phyloP scores from a whole-genome alignment of 1,140 invertebrate species.

The Drosophila ercepeae region DNA sequence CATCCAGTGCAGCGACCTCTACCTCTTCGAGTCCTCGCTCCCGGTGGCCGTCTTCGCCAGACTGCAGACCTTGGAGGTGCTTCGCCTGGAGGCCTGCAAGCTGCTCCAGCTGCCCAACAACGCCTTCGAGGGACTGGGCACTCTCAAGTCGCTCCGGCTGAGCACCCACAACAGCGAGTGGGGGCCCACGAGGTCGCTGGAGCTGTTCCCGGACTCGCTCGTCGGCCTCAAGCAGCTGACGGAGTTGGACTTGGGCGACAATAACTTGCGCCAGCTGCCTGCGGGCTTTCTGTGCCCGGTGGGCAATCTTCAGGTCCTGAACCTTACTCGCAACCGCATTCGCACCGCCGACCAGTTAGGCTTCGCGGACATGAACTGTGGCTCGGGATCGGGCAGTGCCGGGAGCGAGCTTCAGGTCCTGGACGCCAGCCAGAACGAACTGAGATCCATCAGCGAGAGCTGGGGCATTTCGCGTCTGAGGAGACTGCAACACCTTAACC shows the following conservation, averaged over 20 bases:
- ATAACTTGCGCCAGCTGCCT: constrained; percentile 91
- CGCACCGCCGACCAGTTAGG: constrained; percentile 90
- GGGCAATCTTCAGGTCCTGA: constrained; percentile 91
- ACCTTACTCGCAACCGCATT: constrained; percentile 92
- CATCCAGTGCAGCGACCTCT: constrained; percentile 90
- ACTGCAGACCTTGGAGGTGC: constrained; percentile 89
- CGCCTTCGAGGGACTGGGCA: constrained; percentile 90
- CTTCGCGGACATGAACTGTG: constrained; percentile 86
- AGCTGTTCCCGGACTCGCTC: constrained; percentile 88
- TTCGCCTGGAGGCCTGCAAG: constrained; percentile 91
- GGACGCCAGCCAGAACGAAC: constrained; percentile 91
- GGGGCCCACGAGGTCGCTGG: constrained; percentile 89
- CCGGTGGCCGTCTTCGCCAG: constrained; percentile 89
- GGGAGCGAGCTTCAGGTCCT: constrained; percentile 87
- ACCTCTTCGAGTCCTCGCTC: constrained; percentile 92
- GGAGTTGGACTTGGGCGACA: constrained; percentile 91
- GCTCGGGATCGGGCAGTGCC: constrained; percentile 84
- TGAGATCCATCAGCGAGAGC: constrained; percentile 88
- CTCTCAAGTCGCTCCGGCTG: constrained; percentile 89
- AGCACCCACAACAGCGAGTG: constrained; percentile 91
- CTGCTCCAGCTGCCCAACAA: constrained; percentile 90
- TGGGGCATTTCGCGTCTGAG: constrained; percentile 89
- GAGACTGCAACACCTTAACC: constrained; percentile 89
- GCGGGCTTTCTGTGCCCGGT: constrained; percentile 90
- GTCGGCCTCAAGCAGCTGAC: constrained; percentile 90